Evolutionary conservation across 2,888 invertebrate species (phyloP), one percentile per base, ranked within the genome.

Genomic region (Xestia sexstrigata): DNA sequence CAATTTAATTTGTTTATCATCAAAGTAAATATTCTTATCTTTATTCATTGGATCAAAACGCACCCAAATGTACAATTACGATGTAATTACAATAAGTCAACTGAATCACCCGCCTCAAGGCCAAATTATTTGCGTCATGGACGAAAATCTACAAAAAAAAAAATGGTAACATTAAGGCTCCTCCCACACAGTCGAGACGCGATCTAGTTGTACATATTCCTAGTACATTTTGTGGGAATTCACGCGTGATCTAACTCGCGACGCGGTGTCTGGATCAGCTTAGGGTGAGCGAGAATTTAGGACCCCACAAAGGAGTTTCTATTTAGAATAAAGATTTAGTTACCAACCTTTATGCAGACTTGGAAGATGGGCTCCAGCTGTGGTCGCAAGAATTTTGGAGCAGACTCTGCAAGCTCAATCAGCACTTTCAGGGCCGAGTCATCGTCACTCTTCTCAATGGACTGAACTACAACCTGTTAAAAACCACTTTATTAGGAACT

Each of bases 361-460:
- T 90, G 92, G 87, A 99, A 98, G 88, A 99, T 98, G 26, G 97
- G 97, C 88, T 98, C 98, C 77, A 99, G 94, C 92, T 99, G 99
- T 8, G 98, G 97, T 84, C 99, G 97, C 79, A 99, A 97, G 93
- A 98, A 99, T 95, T 99, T 99, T 0, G 99, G 99, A 13, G 99
- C 98, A 78, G 98, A 98, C 95, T 99, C 99, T 0, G 99, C 99
- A 91, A 99, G 95, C 91, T 99, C 99, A 85, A 99, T 99, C 60
- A 99, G 97, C 86, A 99, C 98, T 95, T 99, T 99, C 49, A 99
- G 95, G 52, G 99, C 97, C 47, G 99, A 98, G 92, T 99, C 99
- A 92, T 99, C 99, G 45, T 99, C 98, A 88, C 98, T 97, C 83
- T 98, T 98, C 88, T 98, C 98, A 74, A 99, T 97, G 85, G 98